Percentiles rank a stretch among this genome's conserved stretches.
Evolutionary conservation across 1,140 invertebrate species (phyloP).

Genomic region (Holotrichia oblita): DNA sequence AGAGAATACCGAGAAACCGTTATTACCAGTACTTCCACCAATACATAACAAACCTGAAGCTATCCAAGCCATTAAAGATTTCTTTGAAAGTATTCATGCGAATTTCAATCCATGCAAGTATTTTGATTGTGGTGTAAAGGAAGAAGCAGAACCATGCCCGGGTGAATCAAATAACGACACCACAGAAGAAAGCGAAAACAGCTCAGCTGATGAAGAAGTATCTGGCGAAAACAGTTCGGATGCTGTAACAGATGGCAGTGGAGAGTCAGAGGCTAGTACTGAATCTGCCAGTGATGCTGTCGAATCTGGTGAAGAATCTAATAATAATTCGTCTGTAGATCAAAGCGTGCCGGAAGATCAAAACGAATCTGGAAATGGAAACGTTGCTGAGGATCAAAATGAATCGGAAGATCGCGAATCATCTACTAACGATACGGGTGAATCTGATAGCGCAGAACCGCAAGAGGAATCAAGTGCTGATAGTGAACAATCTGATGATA

Average conservation of each 20-base stretch:
- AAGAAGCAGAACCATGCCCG: neutral
- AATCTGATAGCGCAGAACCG: too few relatives aligned
- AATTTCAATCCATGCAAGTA: constrained; percentile 10
- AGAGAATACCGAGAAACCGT: neutral
- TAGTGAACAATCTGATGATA: too few relatives aligned
- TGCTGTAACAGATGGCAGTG: neutral
- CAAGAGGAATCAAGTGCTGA: too few relatives aligned
- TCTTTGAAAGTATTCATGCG: neutral
- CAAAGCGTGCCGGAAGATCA: too few relatives aligned
- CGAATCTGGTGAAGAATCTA: neutral
- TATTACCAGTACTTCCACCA: neutral
- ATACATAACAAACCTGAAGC: constrained; percentile 10
- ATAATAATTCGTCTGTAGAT: neutral
- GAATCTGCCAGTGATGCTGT: neutral
- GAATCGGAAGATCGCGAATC: neutral
- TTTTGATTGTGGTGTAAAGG: neutral
- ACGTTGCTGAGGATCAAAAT: neutral
- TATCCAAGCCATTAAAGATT: neutral
- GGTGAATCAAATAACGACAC: too few relatives aligned
- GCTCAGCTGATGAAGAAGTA: neutral
- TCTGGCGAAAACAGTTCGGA: neutral
- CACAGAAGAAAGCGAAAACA: neutral
- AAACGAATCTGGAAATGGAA: neutral
- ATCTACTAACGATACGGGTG: too few relatives aligned
- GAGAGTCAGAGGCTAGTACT: neutral